Evolutionary conservation across 2,113 vertebrate species (phyloP).

Genomic region (Athene cunicularia): DNA sequence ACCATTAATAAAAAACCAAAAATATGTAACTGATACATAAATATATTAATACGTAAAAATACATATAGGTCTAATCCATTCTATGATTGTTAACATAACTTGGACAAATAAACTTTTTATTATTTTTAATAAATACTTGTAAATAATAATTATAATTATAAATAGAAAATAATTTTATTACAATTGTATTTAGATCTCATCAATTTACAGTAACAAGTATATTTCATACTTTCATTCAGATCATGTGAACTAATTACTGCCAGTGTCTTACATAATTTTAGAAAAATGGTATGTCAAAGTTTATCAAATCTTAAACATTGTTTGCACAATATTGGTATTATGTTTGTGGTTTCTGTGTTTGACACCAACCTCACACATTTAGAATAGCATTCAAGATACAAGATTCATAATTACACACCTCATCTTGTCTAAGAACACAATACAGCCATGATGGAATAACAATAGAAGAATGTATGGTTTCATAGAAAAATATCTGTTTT

Average conservation of each 20-base stretch:
- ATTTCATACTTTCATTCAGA: not conserved
- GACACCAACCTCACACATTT: not conserved
- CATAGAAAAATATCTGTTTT: not conserved
- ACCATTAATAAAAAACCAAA: not conserved
- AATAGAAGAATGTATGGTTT: not conserved
- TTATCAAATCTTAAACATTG: not conserved
- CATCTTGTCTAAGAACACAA: not conserved
- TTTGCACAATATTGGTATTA: not conserved
- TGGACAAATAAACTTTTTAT: not conserved
- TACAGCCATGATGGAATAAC: not conserved
- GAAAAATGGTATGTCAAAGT: not conserved
- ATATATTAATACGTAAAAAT: too few relatives aligned
- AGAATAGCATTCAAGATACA: not conserved
- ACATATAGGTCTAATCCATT: not conserved
- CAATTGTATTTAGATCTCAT: not conserved
- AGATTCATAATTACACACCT: not conserved
- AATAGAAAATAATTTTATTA: not conserved
- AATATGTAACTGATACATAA: not conserved
- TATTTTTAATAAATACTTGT: not conserved
- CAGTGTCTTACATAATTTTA: not conserved
- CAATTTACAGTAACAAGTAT: not conserved
- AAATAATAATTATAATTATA: not conserved
- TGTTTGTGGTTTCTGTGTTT: not conserved
- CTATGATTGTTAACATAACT: not conserved
- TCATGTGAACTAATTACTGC: not conserved